Evolutionary conservation across 2,888 invertebrate species (phyloP), one percentile per base, ranked within the genome.

Genomic region (Leptinotarsa juncta): DNA sequence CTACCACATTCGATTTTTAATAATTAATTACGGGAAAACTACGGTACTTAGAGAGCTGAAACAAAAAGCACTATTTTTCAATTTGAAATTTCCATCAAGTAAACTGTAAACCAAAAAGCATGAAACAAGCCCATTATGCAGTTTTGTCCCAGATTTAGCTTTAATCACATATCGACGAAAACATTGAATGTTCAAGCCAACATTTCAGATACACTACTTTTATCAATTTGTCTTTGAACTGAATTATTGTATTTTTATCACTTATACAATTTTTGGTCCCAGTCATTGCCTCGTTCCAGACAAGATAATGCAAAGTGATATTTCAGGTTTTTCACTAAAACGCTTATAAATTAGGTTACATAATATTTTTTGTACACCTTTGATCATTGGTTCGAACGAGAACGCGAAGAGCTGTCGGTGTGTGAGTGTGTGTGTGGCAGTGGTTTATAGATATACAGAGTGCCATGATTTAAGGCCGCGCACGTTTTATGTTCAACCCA

Each of bases 401-500:
- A 78, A 78, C 73, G 76, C 78, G 73, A 69, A 70, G 73, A 75
- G 51, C 65, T 75, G 81, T 80, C 82, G 62, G 62, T 62, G 42
- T 57, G 69, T 48, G 69, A 18, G 67, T 26, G 67, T 84, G 85
- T 86, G 87, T 86, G 87, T 87, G 87, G 86, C 84, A 85, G 85
- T 86, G 85, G 84, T 87, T 87, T 87, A 87, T 86, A 86, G 84
- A 82, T 84, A 83, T 84, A 81, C 82, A 84, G 85, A 83, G 85
- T 85, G 84, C 85, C 86, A 86, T 87, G 87, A 87, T 87, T 87
- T 87, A 87, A 85, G 81, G 84, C 86, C 84, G 84, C 86, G 83
- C 86, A 84, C 85, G 83, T 86, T 86, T 85, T 86, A 85, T 87
- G 87, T 87, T 87, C 86, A 81, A 84, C 87, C 87, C 87, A 87